Percentiles rank a stretch among this genome's conserved stretches.
phyloP scores from a whole-genome alignment of 2,888 invertebrate genomes.

The Reticulitermes lucifugus region DNA sequence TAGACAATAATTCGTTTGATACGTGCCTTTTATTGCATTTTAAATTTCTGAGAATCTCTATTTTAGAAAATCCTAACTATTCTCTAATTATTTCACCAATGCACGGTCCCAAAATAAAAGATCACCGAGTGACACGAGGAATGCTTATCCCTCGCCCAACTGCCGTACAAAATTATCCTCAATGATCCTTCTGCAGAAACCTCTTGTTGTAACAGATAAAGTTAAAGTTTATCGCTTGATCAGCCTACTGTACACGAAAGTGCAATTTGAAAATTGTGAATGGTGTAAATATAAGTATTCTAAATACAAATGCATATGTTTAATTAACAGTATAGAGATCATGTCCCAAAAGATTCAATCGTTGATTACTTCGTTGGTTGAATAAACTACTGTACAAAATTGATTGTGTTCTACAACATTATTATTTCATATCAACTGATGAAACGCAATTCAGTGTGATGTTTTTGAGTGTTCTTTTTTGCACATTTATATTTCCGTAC shows the following conservation, averaged over 20 bases:
- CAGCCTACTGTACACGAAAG: background rate
- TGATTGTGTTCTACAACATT: background rate
- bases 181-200: too few species aligned
- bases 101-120: too few species aligned
- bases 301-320: background rate
- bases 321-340: background rate
- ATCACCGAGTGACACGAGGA: too few species aligned
- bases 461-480: background rate
- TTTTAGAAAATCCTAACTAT: too few species aligned
- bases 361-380: slow-evolving; percentile 1
- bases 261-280: background rate
- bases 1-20: too few species aligned
- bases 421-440: slow-evolving; percentile 24
- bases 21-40: too few species aligned
- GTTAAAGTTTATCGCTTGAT: background rate
- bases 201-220: too few species aligned
- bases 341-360: background rate
- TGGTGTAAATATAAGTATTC: background rate
- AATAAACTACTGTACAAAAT: background rate
- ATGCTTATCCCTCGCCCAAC: too few species aligned
- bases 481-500: background rate
- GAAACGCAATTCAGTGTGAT: background rate
- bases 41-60: too few species aligned
- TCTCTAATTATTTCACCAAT: too few species aligned
- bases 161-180: too few species aligned